Evolutionary conservation across 64 coral and sea anemone species (phyloP), one percentile per base, ranked within the genome.

Genomic region (Acropora yongei): DNA sequence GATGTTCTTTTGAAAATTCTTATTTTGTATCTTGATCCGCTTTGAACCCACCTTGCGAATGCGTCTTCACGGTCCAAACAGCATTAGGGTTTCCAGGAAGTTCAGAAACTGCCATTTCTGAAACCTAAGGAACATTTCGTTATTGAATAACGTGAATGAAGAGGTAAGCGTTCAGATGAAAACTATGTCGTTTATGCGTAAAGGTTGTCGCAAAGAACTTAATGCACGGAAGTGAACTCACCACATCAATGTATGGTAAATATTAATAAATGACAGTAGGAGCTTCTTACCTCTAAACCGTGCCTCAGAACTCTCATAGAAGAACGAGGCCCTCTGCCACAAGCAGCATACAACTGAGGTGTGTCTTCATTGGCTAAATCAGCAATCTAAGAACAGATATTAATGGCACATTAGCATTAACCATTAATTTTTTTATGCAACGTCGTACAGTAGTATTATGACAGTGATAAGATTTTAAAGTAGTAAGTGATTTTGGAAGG

Each of bases 311-410:
- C 96, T 18, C 96, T 79, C 18, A 98, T 49, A 9, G 93, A 95
- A 16, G 96, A 98, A 2, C 94, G 86, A 30, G 96, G 61, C 0
- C 91, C 97, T 12, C 97, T 89, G 4, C 97, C 97, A 51, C 97
- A 98, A 3, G 93, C 90, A 43, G 97, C 84, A 71, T 93, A 98
- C 77, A 98, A 69, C 71, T 98, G 97, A 16, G 97, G 97, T 4
- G 97, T 98, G 49, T 98, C 97, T 73, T 98, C 97, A 89, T 98
- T 98, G 11, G 97, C 97, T 40, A 98, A 77, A 91, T 98, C 97
- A 77, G 97, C 97, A 96, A 98, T 98, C 97, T 98, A 40, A 53
- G 55, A 7, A 72, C 60, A 63, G 3, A 63, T 11, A 63, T 13
- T 2, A 11, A 63, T 16, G 0, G 13, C 17, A 68, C 11, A 1